Conservation (phyloP, 2,113 vertebrate genomes). For the Gallinago jamesoni region DNA sequence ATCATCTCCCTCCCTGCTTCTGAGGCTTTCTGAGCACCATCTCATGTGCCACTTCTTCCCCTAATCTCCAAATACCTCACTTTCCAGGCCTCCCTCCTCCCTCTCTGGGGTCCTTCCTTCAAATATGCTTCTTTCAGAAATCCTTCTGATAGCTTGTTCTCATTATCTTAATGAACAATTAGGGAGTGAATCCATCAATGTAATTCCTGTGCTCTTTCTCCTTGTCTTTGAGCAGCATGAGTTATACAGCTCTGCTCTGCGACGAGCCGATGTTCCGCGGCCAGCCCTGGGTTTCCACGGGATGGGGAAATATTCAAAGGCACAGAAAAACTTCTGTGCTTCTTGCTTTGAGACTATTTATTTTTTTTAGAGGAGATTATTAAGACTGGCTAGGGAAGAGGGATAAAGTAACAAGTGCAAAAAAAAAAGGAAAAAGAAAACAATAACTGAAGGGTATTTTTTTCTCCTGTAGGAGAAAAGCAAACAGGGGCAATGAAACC, state of each 20-base stretch:
- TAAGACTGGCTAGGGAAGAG: neutral
- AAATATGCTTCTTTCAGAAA: conserved; percentile 4
- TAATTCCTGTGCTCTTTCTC: neutral
- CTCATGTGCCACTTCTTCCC: neutral
- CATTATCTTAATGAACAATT: conserved; percentile 26
- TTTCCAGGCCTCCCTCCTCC: neutral
- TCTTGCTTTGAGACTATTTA: neutral
- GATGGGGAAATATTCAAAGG: neutral
- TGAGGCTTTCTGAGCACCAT: neutral
- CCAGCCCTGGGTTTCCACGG: neutral
- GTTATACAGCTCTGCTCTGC: neutral
- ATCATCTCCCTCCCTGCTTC: neutral
- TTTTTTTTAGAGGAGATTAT: neutral
- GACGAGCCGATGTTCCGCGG: neutral
- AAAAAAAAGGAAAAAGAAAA: neutral
- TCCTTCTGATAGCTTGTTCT: conserved; percentile 10
- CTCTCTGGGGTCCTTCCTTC: neutral
- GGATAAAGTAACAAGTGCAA: neutral
- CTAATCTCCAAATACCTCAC: neutral
- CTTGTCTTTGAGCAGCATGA: neutral
- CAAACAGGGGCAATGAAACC: neutral
- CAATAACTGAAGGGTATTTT: neutral
- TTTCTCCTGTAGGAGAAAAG: neutral
- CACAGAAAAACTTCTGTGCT: neutral
- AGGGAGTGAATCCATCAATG: neutral